Percentiles rank a stretch among this genome's conserved stretches.
phyloP scores from a whole-genome alignment of 2,113 vertebrate species.

The Myotis davidii region DNA sequence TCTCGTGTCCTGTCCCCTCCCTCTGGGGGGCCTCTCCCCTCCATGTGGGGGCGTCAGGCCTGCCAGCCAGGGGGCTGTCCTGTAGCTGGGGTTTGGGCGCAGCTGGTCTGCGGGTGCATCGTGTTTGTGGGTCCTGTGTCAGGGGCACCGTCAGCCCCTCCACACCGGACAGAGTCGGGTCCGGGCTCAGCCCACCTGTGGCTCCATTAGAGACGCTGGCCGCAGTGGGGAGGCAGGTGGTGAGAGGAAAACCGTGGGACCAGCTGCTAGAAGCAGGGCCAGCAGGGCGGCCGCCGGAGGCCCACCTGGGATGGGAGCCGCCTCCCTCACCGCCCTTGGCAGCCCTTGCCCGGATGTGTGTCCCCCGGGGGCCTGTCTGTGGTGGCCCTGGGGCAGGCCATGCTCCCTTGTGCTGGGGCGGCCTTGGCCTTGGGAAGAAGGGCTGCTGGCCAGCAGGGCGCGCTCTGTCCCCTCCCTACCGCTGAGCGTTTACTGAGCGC shows the following conservation, averaged over 20 bases:
- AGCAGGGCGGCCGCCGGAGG: neutral
- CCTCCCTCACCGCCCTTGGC: neutral
- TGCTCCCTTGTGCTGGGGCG: too few species aligned
- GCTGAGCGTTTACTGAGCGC: neutral
- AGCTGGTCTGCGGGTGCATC: neutral
- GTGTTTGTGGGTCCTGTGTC: neutral
- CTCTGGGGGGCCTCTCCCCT: neutral
- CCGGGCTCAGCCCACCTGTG: neutral
- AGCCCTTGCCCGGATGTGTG: neutral
- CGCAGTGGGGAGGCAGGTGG: neutral
- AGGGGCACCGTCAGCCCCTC: neutral
- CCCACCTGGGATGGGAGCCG: neutral
- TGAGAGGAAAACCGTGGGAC: neutral
- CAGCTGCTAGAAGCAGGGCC: neutral
- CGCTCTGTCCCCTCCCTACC: neutral
- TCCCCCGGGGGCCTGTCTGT: neutral
- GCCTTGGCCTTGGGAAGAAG: too few species aligned
- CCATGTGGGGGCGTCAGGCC: neutral
- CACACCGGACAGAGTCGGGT: neutral
- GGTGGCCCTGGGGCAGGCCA: neutral
- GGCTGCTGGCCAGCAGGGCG: neutral
- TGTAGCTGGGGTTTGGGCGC: neutral
- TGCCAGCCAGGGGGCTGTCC: too few species aligned
- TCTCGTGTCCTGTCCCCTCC: fast-evolving
- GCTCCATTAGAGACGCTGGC: neutral